Evolutionary conservation across 2,797 vertebrate species (phyloP), one percentile per base, ranked within the genome.

Genomic region (Garrulus glandarius): DNA sequence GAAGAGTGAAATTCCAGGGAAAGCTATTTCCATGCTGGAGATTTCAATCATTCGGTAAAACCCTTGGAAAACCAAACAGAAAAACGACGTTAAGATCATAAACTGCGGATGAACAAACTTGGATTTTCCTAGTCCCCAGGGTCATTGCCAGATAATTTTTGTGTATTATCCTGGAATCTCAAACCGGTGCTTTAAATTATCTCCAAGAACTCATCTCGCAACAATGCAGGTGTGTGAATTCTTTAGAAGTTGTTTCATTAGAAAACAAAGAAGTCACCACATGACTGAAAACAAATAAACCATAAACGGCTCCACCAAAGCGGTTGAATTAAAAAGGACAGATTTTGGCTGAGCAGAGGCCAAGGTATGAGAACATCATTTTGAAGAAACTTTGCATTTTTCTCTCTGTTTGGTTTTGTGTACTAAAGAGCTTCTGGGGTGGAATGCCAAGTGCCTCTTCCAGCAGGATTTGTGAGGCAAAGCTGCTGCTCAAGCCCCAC

Each of bases 181-280:
- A 78, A 87, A 32, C 16, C 5, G 14, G 30, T 56, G 52, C 64
- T 92, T 81, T 69, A 79, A 86, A 79, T 65, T 65, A 52, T 30
- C 91, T 75, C 36, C 55, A 67, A 84, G 88, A 82, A 24, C 49
- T 49, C 74, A 65, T n/a, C 88, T 56, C 7, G 16, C 53, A 93
- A 92, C 89, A 92, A 59, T 20, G 84, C 85, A 86, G 83, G 79
- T 92, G 76, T 78, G 83, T 34, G 72, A 94, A 76, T 89, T 79
- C 94, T 72, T 91, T 34, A 63, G 63, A 76, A 88, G 36, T 46
- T n/a, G 76, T 47, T 90, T 72, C 85, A 86, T 74, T 67, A 76
- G 52, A 43, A 93, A 90, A 69, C 72, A 89, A 85, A 87, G 64
- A 85, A 76, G 53, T 13, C 65, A 86, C 82, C 82, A 29, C 91